Percentiles rank a stretch among this genome's conserved stretches.
Conservation (phyloP, 1,140 invertebrate genomes). For the Archivesica marissinica region DNA sequence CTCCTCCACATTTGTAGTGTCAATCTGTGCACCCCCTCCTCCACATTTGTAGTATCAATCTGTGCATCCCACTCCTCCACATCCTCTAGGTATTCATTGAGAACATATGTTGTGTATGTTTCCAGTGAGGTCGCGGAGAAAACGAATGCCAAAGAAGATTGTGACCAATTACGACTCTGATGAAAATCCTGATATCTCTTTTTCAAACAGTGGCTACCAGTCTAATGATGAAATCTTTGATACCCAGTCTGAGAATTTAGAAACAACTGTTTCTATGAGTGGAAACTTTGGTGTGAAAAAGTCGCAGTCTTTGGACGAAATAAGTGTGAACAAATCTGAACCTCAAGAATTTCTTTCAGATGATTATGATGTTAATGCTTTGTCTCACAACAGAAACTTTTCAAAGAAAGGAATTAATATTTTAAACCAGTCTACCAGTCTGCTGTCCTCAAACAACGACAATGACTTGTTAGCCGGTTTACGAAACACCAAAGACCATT, state of each 20-base stretch:
- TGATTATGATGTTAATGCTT: not conserved
- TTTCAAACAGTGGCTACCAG: not conserved
- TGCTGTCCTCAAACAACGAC: not conserved
- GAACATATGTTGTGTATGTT: not conserved
- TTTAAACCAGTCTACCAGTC: not conserved
- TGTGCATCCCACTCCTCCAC: not conserved
- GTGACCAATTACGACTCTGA: not conserved
- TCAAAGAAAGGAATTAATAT: not conserved
- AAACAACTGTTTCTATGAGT: not conserved
- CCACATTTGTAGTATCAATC: too few relatives aligned
- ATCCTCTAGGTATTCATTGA: not conserved
- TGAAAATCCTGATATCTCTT: not conserved
- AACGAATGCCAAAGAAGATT: constrained; percentile 4
- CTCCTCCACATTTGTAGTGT: not conserved
- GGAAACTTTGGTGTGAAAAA: constrained; percentile 3
- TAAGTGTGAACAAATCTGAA: not conserved
- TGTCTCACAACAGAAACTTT: not conserved
- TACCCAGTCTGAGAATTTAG: constrained; percentile 9
- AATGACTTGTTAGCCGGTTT: not conserved
- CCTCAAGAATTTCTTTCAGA: not conserved
- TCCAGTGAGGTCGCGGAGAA: not conserved
- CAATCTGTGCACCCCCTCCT: too few relatives aligned
- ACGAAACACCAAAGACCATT: not conserved
- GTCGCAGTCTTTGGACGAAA: not conserved
- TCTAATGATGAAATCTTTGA: not conserved